Evolutionary conservation across 1,140 invertebrate genomes (phyloP), one percentile per base, ranked within the genome.

Genomic region (Saccostrea glomerata): DNA sequence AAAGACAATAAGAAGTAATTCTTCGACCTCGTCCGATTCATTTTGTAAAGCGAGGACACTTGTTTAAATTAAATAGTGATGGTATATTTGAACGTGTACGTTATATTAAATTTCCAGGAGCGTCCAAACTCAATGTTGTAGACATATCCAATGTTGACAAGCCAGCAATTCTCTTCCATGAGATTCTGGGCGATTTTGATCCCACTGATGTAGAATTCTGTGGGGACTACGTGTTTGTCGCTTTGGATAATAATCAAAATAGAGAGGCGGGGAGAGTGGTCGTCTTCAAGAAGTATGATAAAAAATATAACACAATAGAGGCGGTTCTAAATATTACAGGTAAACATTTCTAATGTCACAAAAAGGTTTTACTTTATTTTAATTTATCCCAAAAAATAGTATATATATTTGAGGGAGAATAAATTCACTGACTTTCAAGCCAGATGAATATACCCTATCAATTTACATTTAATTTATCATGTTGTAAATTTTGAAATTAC

Each of bases 201-300:
- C 89, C 86, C 23, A 89, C 89, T 17, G 86, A 89, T 36, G 89
- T 89, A 47, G 86, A 87, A 85, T 36, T 85, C 20, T 89, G 89
- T 82, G 89, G 86, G 1, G 86, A 63, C 0, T 11, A 83, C 23
- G 83, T 89, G 36, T 89, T 87, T 66, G 86, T 89, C 30, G 20
- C 89, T 0, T 60, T 82, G n/a, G 82, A 85, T 54, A 89, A 87
- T 77, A 60, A 40, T n/a, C 15, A 15, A 12, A 30, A 89, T n/a
- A 47, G 47, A 12, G 82, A 87, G 15, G 30, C 73, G 17, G 86
- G 89, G 5, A 60, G 56, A 63, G 13, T 87, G 17, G 13, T 25
- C 30, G 36, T 89, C 9, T 84, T 83, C 58, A 87, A 63, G 30
- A 87, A 36, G 55, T 87, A 83, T 84, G 36, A 87, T 36, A 60